phyloP scores from a whole-genome alignment of 1,140 invertebrate species.

The Laupala kohalensis region DNA sequence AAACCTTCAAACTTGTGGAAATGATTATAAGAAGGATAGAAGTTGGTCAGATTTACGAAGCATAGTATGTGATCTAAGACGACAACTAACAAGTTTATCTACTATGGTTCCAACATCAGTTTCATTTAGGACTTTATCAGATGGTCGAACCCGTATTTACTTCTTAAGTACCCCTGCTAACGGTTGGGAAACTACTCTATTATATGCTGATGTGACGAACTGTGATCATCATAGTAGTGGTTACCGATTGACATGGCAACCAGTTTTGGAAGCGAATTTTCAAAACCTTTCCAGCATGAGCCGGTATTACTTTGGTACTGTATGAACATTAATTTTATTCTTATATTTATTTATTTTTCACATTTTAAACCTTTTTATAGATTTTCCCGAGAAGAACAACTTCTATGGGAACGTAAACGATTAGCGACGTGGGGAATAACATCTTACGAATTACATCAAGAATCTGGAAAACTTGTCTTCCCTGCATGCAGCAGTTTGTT shows the following conservation, averaged over 20 bases:
- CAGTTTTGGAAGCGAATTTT: slow-evolving; percentile 57
- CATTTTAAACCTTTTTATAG: slow-evolving; percentile 25
- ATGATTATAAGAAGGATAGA: slow-evolving; percentile 19
- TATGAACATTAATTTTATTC: not conserved
- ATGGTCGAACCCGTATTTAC: slow-evolving; percentile 71
- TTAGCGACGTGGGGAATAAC: slow-evolving; percentile 87
- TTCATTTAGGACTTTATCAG: slow-evolving; percentile 59
- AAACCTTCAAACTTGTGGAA: not conserved
- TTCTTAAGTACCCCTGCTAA: slow-evolving; percentile 74
- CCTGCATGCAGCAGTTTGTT: slow-evolving; percentile 75
- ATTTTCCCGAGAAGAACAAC: slow-evolving; percentile 71
- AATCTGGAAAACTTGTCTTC: slow-evolving; percentile 75
- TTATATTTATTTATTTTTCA: not conserved
- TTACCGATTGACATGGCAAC: slow-evolving; percentile 37
- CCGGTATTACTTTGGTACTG: slow-evolving; percentile 26
- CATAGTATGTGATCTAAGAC: slow-evolving; percentile 67
- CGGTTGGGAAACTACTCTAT: slow-evolving; percentile 74
- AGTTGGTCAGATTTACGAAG: slow-evolving; percentile 69
- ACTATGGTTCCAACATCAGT: slow-evolving; percentile 64
- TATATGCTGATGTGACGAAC: slow-evolving; percentile 67
- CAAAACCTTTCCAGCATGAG: slow-evolving; percentile 39
- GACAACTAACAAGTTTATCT: slow-evolving; percentile 59
- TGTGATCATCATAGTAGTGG: slow-evolving; percentile 29
- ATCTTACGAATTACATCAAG: slow-evolving; percentile 74
- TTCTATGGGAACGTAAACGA: slow-evolving; percentile 80